These are phyloP conservation scores for Asbolus verrucosus DNA, from an alignment of 1,140 invertebrate species.

Conservation along the genomic window DNA sequence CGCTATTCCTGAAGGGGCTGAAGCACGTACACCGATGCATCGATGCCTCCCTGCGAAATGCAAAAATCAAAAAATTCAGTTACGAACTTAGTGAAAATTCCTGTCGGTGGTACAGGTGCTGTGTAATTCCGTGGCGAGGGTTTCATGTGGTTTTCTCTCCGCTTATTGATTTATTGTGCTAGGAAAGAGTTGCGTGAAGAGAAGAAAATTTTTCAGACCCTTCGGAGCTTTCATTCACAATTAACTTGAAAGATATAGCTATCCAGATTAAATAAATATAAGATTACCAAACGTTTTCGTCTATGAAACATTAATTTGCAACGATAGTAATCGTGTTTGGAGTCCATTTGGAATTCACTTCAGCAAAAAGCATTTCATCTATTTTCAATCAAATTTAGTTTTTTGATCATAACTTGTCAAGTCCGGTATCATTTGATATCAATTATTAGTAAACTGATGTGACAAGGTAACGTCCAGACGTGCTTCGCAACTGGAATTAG, in stretches of 20 bases:
- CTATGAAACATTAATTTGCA: conserved; percentile 7
- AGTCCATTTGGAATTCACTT: neutral
- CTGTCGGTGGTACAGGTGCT: conserved; percentile 17
- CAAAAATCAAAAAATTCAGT: too few relatives aligned
- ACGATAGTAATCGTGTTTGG: conserved; percentile 1
- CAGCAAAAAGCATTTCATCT: too few relatives aligned
- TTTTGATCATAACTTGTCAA: too few relatives aligned
- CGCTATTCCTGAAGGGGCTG: too few relatives aligned
- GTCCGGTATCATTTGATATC: too few relatives aligned
- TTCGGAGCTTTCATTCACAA: conserved; percentile 7
- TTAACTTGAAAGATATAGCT: conserved; percentile 1
- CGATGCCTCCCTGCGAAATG: too few relatives aligned
- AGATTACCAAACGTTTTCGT: neutral
- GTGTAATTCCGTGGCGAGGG: conserved; percentile 4
- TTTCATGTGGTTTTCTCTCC: conserved; percentile 2
- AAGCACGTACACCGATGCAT: too few relatives aligned
- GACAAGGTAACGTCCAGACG: too few relatives aligned
- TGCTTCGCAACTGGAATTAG: too few relatives aligned
- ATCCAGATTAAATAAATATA: conserved; percentile 16
- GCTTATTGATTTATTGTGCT: conserved; percentile 28
- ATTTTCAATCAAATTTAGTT: too few relatives aligned
- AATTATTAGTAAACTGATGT: too few relatives aligned
- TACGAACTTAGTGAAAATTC: too few relatives aligned
- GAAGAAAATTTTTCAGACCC: conserved; percentile 11
- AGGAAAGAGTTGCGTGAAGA: conserved; percentile 24